Conservation (phyloP, 2,888 invertebrate species). For the Alloscopus bannaensis region DNA sequence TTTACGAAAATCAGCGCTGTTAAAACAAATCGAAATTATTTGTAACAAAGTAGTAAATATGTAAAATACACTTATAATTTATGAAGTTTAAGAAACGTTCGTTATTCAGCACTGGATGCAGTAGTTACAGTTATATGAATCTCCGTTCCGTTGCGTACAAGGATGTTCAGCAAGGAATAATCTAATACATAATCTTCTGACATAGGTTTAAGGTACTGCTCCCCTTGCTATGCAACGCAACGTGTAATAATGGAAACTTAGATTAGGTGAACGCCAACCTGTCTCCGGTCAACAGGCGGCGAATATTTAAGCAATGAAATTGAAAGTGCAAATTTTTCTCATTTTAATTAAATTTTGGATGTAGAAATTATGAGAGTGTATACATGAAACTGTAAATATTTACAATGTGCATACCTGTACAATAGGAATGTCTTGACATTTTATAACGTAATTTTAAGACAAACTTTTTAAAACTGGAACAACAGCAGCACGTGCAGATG, state of each 20-base stretch:
- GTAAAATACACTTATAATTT: constrained; percentile 4
- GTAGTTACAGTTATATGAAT: constrained; percentile 18
- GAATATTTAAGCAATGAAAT: constrained; percentile 57
- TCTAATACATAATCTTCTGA: not conserved
- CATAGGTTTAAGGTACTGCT: not conserved
- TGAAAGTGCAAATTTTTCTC: constrained; percentile 63
- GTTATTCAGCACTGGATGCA: constrained; percentile 46
- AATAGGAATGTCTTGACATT: constrained; percentile 46
- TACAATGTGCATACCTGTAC: constrained; percentile 40
- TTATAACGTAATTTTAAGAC: constrained; percentile 19
- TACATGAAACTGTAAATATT: constrained; percentile 39
- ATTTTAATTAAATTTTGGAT: constrained; percentile 39
- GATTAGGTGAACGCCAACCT: constrained; percentile 17
- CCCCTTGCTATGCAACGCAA: not conserved
- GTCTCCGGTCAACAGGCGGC: constrained; percentile 25
- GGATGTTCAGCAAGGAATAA: constrained; percentile 5
- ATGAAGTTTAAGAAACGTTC: constrained; percentile 15
- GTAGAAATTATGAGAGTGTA: constrained; percentile 12
- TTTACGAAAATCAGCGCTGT: not conserved
- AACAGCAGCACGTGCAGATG: too few species aligned
- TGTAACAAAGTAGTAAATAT: constrained; percentile 3
- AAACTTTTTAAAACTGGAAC: constrained; percentile 17
- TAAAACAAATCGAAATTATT: not conserved
- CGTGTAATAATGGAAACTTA: constrained; percentile 23
- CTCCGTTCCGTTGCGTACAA: constrained; percentile 11